Conservation (phyloP, 2,888 invertebrate species). For the Thymelicus lineola region DNA sequence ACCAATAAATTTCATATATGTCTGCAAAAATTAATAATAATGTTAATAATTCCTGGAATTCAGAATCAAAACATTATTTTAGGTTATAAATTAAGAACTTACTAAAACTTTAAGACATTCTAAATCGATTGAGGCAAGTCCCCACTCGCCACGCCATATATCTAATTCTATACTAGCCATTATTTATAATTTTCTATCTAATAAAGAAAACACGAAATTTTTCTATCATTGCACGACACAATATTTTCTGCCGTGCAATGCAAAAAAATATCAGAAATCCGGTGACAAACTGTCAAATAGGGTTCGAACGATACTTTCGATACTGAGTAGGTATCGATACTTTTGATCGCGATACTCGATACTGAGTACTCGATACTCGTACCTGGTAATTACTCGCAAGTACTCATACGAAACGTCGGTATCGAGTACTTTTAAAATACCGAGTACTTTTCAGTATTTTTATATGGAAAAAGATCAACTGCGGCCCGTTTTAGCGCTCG, state of each 20-base stretch:
- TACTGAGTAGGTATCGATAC: too few relatives aligned
- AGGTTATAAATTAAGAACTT: conserved; percentile 63
- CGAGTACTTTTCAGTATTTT: too few relatives aligned
- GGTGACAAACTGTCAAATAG: too few relatives aligned
- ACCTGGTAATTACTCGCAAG: too few relatives aligned
- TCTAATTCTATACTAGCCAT: conserved; percentile 86
- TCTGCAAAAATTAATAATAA: conserved; percentile 67
- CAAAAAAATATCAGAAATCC: neutral
- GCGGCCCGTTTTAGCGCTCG: too few relatives aligned
- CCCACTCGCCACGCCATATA: conserved; percentile 95
- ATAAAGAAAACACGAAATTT: conserved; percentile 19
- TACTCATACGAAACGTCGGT: too few relatives aligned
- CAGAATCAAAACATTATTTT: conserved; percentile 53
- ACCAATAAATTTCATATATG: conserved; percentile 90
- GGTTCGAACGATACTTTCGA: too few relatives aligned
- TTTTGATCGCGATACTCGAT: too few relatives aligned
- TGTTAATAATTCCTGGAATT: conserved; percentile 40
- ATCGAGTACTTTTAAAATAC: too few relatives aligned
- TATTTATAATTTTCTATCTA: conserved; percentile 41
- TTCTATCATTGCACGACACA: conserved; percentile 36
- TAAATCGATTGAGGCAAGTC: conserved; percentile 93
- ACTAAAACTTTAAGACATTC: conserved; percentile 93
- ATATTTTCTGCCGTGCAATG: neutral
- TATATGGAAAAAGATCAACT: too few relatives aligned
- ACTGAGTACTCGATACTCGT: too few relatives aligned